These are phyloP conservation scores for Tautogolabrus adspersus DNA, from an alignment of 2,113 vertebrate species.

Conservation along the genomic window DNA sequence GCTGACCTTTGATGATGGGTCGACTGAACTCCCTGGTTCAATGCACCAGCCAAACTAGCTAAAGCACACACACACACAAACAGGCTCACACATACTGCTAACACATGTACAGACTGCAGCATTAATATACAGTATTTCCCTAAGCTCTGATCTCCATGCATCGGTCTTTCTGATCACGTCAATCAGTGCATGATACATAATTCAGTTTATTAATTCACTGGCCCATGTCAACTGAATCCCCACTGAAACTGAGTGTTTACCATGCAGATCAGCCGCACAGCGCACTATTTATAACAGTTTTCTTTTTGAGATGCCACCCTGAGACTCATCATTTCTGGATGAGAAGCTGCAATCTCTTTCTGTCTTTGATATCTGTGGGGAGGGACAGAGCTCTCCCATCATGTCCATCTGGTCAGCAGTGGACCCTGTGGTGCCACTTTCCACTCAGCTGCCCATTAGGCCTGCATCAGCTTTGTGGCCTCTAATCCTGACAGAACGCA, in stretches of 20 bases:
- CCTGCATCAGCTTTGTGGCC: constrained; percentile 28
- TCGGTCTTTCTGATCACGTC: constrained; percentile 61
- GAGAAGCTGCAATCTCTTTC: constrained; percentile 47
- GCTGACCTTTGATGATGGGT: constrained; percentile 81
- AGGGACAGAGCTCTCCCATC: constrained; percentile 61
- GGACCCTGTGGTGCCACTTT: constrained; percentile 65
- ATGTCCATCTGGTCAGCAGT: constrained; percentile 78
- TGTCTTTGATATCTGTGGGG: constrained; percentile 74
- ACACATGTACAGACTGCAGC: constrained; percentile 39
- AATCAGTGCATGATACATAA: constrained; percentile 65
- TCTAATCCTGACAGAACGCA: constrained; percentile 66
- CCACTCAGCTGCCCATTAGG: constrained; percentile 46
- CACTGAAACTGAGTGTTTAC: constrained; percentile 64
- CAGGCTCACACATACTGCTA: background rate
- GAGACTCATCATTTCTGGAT: constrained; percentile 61
- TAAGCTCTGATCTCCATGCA: constrained; percentile 11
- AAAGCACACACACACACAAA: constrained; percentile 16
- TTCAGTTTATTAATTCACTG: constrained; percentile 69
- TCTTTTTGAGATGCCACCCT: constrained; percentile 50
- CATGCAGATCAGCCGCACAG: constrained; percentile 45
- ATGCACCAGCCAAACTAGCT: constrained; percentile 61
- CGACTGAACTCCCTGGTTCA: constrained; percentile 67
- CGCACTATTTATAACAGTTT: constrained; percentile 56
- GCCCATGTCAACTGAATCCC: constrained; percentile 47
- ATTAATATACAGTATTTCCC: constrained; percentile 13